Evolutionary conservation across 2,113 vertebrate genomes (phyloP).

Genomic region (Neomonachus schauinslandi): DNA sequence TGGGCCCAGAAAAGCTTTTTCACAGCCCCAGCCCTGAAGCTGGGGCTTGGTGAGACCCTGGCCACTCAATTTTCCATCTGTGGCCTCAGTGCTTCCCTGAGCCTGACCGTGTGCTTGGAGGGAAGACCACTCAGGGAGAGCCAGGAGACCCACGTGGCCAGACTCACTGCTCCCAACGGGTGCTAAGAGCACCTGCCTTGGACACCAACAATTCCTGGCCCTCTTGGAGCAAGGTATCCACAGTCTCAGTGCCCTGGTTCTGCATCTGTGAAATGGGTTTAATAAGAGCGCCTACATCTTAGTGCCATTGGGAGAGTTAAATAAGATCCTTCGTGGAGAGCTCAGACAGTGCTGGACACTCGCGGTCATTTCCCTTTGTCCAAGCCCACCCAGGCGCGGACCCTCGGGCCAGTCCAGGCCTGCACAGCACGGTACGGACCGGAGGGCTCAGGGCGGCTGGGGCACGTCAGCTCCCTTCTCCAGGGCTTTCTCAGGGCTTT

Average conservation of each 20-base stretch:
- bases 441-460: accelerated
- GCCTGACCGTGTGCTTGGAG: background rate
- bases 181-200: background rate
- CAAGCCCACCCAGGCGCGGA: background rate
- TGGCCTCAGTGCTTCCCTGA: background rate
- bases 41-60: background rate
- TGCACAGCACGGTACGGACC: accelerated
- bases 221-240: background rate
- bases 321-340: background rate
- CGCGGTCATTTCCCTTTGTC: accelerated
- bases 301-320: background rate
- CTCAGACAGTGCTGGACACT: accelerated
- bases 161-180: background rate
- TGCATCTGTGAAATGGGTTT: background rate
- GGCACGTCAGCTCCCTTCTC: background rate
- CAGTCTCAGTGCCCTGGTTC: background rate
- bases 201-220: background rate
- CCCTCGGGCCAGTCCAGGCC: background rate
- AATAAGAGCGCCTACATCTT: accelerated
- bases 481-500: background rate
- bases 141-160: background rate
- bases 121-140: background rate
- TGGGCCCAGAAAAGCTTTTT: background rate
- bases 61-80: no score
- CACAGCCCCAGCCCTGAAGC: background rate